Conservation (phyloP, 2,888 invertebrate genomes). For the Sphaerophoria rueppellii region DNA sequence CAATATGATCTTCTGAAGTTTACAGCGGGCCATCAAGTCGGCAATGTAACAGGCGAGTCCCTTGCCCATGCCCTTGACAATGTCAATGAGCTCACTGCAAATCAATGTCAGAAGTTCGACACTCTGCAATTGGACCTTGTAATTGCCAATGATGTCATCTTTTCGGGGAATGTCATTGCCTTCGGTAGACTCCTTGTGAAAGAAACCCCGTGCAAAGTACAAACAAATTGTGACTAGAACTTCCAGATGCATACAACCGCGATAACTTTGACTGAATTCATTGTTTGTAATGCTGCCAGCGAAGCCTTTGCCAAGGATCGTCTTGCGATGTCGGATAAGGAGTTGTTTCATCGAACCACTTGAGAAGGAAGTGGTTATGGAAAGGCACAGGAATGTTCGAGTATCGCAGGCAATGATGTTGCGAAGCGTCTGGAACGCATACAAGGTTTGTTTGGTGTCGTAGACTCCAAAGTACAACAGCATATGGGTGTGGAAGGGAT, state of each 20-base stretch:
- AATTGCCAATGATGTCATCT: constrained; percentile 89
- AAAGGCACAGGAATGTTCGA: constrained; percentile 88
- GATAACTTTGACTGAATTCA: constrained; percentile 87
- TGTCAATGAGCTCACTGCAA: constrained; percentile 87
- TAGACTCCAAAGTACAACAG: constrained; percentile 91
- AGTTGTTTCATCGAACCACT: constrained; percentile 82
- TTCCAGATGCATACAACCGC: constrained; percentile 92
- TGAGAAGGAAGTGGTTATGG: constrained; percentile 88
- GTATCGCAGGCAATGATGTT: constrained; percentile 88
- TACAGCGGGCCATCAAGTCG: constrained; percentile 89
- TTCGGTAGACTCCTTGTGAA: constrained; percentile 78
- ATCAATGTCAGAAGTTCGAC: constrained; percentile 89
- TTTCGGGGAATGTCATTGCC: constrained; percentile 84
- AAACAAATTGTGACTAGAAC: constrained; percentile 89
- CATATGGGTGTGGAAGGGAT: constrained; percentile 92
- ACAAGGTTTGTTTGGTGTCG: constrained; percentile 88
- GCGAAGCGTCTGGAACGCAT: constrained; percentile 89
- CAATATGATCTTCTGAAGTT: constrained; percentile 91
- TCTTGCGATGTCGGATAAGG: constrained; percentile 87
- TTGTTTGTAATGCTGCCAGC: constrained; percentile 85
- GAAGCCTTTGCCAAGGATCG: constrained; percentile 88
- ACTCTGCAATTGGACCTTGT: constrained; percentile 89
- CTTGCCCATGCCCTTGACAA: constrained; percentile 89
- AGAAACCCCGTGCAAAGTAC: constrained; percentile 90
- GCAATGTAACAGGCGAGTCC: constrained; percentile 89